Percentiles rank a stretch among this genome's conserved stretches.
These are phyloP conservation scores for Pedionomus torquatus DNA, from an alignment of 2,113 vertebrate genomes.

Conservation along the genomic window DNA sequence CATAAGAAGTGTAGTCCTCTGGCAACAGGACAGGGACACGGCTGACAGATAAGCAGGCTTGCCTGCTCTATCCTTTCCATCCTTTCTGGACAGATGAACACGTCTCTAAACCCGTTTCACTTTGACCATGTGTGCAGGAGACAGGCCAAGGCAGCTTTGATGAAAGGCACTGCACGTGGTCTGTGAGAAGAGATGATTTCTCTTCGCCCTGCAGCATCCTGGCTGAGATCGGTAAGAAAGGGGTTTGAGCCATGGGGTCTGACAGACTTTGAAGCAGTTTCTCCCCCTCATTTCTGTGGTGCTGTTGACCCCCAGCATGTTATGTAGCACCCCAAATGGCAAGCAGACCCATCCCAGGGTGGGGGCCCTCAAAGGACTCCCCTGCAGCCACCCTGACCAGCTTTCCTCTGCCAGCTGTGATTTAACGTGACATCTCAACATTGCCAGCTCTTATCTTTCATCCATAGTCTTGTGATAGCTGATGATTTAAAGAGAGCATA, in stretches of 20 bases:
- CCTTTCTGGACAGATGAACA: background rate
- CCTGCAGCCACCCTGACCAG: background rate
- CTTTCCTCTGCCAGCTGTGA: background rate
- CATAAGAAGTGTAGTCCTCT: background rate
- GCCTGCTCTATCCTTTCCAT: background rate
- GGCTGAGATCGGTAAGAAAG: background rate
- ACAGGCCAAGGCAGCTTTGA: background rate
- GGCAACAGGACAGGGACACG: background rate
- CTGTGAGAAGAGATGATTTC: background rate
- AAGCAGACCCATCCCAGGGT: background rate
- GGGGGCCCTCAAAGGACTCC: accelerated
- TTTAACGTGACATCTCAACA: background rate
- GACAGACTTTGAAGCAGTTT: background rate
- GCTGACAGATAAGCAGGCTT: background rate
- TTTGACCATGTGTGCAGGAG: background rate
- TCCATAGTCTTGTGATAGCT: background rate
- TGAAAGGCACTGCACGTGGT: accelerated
- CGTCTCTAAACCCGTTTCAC: background rate
- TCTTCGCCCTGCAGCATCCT: background rate
- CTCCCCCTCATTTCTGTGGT: background rate
- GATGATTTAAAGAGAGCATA: background rate
- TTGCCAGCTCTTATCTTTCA: background rate
- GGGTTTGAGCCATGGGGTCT: background rate
- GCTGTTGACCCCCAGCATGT: accelerated
- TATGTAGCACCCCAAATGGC: accelerated